Evolutionary conservation across 2,888 invertebrate species (phyloP).

Genomic region (Oligia latruncula): DNA sequence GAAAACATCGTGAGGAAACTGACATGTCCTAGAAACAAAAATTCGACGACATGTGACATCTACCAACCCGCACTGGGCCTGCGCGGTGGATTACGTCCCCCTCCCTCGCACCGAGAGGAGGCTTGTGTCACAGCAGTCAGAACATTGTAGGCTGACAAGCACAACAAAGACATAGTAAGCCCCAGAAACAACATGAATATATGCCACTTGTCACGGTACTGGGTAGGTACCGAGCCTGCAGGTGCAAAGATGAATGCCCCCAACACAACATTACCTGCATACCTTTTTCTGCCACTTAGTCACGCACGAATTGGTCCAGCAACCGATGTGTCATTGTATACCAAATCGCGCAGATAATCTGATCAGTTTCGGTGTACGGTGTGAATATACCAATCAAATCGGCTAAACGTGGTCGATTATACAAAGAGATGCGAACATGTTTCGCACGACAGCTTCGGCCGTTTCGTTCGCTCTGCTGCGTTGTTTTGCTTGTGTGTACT

Average conservation of each 20-base stretch:
- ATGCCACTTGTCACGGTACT: conserved; percentile 23
- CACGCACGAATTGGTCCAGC: conserved; percentile 61
- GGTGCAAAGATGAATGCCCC: conserved; percentile 55
- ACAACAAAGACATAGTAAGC: not conserved
- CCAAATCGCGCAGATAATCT: conserved; percentile 56
- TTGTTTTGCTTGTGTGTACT: conserved; percentile 23
- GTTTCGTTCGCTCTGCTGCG: conserved; percentile 36
- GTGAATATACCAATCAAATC: conserved; percentile 68
- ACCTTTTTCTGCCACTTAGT: conserved; percentile 53
- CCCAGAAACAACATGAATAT: not conserved
- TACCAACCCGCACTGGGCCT: too few species aligned
- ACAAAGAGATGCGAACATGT: conserved; percentile 44
- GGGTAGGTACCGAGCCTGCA: conserved; percentile 29
- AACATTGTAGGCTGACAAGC: too few species aligned
- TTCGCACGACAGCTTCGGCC: conserved; percentile 57
- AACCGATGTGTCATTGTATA: conserved; percentile 64
- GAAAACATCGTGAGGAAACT: too few species aligned
- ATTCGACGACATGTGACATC: too few species aligned
- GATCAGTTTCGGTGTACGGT: conserved; percentile 57
- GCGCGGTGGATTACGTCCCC: too few species aligned
- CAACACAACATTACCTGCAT: conserved; percentile 41
- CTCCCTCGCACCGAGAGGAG: too few species aligned
- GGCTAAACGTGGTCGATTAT: conserved; percentile 65
- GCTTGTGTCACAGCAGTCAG: too few species aligned
- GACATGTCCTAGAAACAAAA: too few species aligned